Base-by-base conservation (phyloP, 2,113 vertebrate species). In the Parus major region DNA sequence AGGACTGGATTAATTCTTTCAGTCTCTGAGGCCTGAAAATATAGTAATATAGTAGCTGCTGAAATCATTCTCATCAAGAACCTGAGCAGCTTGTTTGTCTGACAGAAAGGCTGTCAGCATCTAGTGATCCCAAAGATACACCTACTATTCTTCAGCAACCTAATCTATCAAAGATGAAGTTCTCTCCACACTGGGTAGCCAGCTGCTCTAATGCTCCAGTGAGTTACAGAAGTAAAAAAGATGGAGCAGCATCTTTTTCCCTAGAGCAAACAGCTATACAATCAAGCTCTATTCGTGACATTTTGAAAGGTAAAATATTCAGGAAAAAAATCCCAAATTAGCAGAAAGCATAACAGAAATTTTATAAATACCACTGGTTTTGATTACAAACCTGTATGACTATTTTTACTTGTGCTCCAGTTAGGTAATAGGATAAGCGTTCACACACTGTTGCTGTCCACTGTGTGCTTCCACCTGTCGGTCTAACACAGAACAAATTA, bases 401-500 rank as follows among this genome's bases (percentile, higher is more conserved):
- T 61, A 99, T 93, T 57, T 96, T 93, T 16, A 98, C 99, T 31
- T 96, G 84, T 39, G 98, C 97, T 83, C 98, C 98, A 0, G 94
- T 98, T 44, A 99, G 96, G 85, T 98, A 98, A 92, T 93, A 78
- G 28, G 98, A 98, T 77, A 99, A 97, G 66, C 95, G 96, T 57
- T 99, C 99, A 88, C 98, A 99, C 19, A 98, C 98, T 61, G 99
- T 99, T 56, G 98, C 98, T 33, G 99, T 99, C 99, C 99, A 99
- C 42, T 97, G 98, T 12, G 95, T 86, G 86, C 95, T 97, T 64
- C 99, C 99, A 93, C 99, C 99, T 81, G 99, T 96, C 68, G 99
- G 99, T 79, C 99, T 99, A 97, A 91, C 81, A 94, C 0, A 85
- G 52, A 95, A 94, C 15, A 93, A 90, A 60, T 46, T 1, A 80